Evolutionary conservation across 64 coral and sea anemone genomes (phyloP), one percentile per base, ranked within the genome.

Genomic region (Anthopleura sola): DNA sequence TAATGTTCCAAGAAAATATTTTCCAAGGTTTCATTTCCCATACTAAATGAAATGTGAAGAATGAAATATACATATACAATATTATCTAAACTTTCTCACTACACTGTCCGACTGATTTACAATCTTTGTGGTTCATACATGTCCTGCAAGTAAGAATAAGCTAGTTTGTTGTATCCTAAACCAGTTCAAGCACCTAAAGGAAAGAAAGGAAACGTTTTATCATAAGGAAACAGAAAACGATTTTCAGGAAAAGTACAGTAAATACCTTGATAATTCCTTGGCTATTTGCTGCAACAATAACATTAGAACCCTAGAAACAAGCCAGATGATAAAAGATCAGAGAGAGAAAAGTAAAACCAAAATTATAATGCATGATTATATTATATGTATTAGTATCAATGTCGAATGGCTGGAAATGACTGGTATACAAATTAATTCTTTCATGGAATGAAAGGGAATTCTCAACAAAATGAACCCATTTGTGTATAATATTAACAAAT

Each of bases 261-360:
- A 62, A 26, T 62, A 91, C 93, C 88, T 95, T 95, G 9, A 95
- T 95, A 14, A 89, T 95, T 36, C 93, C 93, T 84, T 95, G 93
- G 88, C 93, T 95, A 51, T 95, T 95, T 37, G 93, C 93, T 17
- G 93, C 93, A 9, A 95, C 93, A 84, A 95, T 81, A 18, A 95
- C 93, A 85, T 95, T 95, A 28, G 93, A 95, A 11, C 93, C 88
- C 93, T 95, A 80, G 28, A 71, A 71, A 34, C 4, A 53, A 53
- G 50, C 0, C 16, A 17, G 50, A 17, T 53, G 14, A 53, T 53
- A 10, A 16, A 51, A 53, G 6, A 51, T 14, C 12, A 14, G 4
- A 44, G 40, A 8, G 40, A 3, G 9, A 44, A 44, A 44, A 44
- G 40, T 44, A 3, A 44, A 44, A 44, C 9, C 9, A 8, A 44